Conservation (phyloP, 2,797 vertebrate species). For the Diplodus puntazzo region DNA sequence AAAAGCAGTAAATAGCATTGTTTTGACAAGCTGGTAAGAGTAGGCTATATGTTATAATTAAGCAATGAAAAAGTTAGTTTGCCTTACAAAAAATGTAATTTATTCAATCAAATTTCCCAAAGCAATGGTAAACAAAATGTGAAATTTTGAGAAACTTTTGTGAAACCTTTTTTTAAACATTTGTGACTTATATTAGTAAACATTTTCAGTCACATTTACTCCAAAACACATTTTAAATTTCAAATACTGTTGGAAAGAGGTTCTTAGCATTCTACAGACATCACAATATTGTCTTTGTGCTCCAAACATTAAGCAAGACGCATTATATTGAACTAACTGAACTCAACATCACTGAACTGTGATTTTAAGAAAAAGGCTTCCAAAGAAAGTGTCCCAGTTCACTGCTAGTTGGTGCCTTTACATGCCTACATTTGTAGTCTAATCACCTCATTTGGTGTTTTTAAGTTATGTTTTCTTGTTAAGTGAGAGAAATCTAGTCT, state of each 20-base stretch:
- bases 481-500: not conserved
- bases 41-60: conserved; percentile 1
- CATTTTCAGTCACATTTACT: too few relatives aligned
- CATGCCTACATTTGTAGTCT: not conserved
- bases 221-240: not conserved
- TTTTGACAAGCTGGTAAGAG: conserved; percentile 17
- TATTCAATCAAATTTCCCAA: conserved; percentile 17
- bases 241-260: conserved; percentile 8
- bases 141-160: too few relatives aligned
- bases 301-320: conserved; percentile 25
- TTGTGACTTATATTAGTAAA: too few relatives aligned
- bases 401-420: not conserved
- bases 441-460: not conserved
- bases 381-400: not conserved
- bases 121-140: conserved; percentile 8
- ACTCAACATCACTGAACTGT: not conserved
- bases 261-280: conserved; percentile 18
- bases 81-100: conserved; percentile 5
- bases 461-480: not conserved
- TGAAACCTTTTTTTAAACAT: too few relatives aligned
- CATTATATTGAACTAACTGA: not conserved
- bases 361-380: not conserved
- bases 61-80: conserved; percentile 15
- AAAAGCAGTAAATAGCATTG: conserved; percentile 28
- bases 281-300: conserved; percentile 28